phyloP scores from a whole-genome alignment of 2,888 invertebrate genomes.

The Eupithecia subumbrata region DNA sequence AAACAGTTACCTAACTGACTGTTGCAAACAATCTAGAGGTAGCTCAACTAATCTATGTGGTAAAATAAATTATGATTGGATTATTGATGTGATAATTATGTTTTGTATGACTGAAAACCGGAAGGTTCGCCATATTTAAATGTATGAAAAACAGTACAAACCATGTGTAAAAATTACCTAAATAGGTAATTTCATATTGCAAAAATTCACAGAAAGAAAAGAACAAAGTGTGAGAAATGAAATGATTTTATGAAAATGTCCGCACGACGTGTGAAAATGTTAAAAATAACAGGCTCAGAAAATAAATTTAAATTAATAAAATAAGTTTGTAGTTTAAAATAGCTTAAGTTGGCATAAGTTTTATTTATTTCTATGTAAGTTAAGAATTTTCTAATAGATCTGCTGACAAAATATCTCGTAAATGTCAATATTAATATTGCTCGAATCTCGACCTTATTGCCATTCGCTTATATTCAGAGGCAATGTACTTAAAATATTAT shows the following conservation, averaged over 20 bases:
- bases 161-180: conserved; percentile 45
- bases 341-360: conserved; percentile 27
- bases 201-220: background rate
- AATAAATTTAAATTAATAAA: conserved; percentile 8
- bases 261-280: background rate
- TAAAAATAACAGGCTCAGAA: conserved; percentile 28
- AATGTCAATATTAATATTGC: conserved; percentile 16
- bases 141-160: conserved; percentile 72
- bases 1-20: background rate
- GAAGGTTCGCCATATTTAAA: conserved; percentile 57
- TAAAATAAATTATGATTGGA: conserved; percentile 9
- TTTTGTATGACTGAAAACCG: conserved; percentile 31
- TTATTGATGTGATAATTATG: conserved; percentile 63
- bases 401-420: conserved; percentile 28
- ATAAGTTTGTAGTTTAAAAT: conserved; percentile 10
- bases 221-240: background rate
- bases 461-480: conserved; percentile 51
- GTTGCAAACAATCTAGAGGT: background rate
- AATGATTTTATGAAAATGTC: background rate
- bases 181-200: background rate
- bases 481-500: conserved; percentile 62
- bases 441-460: conserved; percentile 49
- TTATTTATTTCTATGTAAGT: conserved; percentile 44
- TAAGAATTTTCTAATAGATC: conserved; percentile 29
- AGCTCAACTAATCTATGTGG: background rate